Evolutionary conservation across 2,888 invertebrate species (phyloP).

Genomic region (Oscheius sp.): DNA sequence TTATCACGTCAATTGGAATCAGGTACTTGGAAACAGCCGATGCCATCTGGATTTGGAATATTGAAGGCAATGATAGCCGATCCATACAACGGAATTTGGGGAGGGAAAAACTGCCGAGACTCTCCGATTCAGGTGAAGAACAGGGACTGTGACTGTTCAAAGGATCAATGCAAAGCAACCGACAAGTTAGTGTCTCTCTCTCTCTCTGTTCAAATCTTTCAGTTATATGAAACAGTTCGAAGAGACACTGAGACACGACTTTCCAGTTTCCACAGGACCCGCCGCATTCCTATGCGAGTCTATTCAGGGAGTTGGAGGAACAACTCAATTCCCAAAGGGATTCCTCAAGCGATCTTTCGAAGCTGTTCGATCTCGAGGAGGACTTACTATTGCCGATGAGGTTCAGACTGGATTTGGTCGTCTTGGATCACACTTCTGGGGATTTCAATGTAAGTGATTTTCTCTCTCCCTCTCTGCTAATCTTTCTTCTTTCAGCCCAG

Average conservation of each 20-base stretch:
- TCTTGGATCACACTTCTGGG: conserved; percentile 93
- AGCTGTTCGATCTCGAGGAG: conserved; percentile 83
- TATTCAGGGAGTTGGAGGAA: conserved; percentile 92
- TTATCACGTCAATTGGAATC: not conserved
- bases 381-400: conserved; percentile 90
- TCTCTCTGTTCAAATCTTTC: not conserved
- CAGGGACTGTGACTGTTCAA: conserved; percentile 48
- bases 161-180: conserved; percentile 78
- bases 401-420: conserved; percentile 92
- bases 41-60: conserved; percentile 65
- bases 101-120: conserved; percentile 86
- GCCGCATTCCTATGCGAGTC: conserved; percentile 93
- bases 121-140: conserved; percentile 76
- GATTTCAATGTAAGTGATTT: conserved; percentile 78
- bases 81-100: conserved; percentile 89
- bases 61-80: conserved; percentile 87
- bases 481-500: conserved; percentile 74
- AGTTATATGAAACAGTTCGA: conserved; percentile 83
- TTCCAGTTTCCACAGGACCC: conserved; percentile 77
- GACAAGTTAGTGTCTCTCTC: conserved; percentile 71
- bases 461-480: not conserved
- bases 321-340: conserved; percentile 81
- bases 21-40: conserved; percentile 79
- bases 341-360: conserved; percentile 85
- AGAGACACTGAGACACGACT: conserved; percentile 81